Evolutionary conservation across 2,797 vertebrate genomes (phyloP).

Genomic region (Eulemur albifrons): DNA sequence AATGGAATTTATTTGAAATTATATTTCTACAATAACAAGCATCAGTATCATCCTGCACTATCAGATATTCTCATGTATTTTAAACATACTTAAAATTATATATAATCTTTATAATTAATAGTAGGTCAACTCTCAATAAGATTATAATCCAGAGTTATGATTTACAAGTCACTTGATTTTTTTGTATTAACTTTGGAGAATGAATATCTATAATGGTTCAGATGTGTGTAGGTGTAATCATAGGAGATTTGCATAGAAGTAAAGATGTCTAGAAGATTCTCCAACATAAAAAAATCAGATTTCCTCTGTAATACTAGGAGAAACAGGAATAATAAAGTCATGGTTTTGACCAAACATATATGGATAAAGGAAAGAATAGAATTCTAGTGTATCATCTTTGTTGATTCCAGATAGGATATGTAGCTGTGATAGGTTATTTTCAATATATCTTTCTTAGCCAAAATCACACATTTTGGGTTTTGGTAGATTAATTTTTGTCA

Average conservation of each 20-base stretch:
- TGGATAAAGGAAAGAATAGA: background rate
- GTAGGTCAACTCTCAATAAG: constrained; percentile 31
- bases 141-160: constrained; percentile 41
- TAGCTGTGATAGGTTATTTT: constrained; percentile 46
- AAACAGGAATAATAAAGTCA: constrained; percentile 3
- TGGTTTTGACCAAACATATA: background rate
- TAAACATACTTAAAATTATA: constrained; percentile 51
- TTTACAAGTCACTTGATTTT: constrained; percentile 24
- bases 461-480: constrained; percentile 13
- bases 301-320: background rate
- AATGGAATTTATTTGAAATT: constrained; percentile 53
- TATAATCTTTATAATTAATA: constrained; percentile 53
- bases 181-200: background rate
- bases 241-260: background rate
- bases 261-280: background rate
- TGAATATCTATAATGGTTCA: background rate
- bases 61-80: background rate
- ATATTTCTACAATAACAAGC: constrained; percentile 23
- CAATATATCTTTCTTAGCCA: background rate
- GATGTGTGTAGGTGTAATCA: background rate
- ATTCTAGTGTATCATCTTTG: constrained; percentile 12
- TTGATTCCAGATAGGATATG: background rate
- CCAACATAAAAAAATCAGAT: background rate
- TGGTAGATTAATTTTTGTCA: constrained; percentile 6
- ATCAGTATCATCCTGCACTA: constrained; percentile 38